Evolutionary conservation across 2,113 vertebrate genomes (phyloP), one percentile per base, ranked within the genome.

Genomic region (Xiphorhynchus elegans): DNA sequence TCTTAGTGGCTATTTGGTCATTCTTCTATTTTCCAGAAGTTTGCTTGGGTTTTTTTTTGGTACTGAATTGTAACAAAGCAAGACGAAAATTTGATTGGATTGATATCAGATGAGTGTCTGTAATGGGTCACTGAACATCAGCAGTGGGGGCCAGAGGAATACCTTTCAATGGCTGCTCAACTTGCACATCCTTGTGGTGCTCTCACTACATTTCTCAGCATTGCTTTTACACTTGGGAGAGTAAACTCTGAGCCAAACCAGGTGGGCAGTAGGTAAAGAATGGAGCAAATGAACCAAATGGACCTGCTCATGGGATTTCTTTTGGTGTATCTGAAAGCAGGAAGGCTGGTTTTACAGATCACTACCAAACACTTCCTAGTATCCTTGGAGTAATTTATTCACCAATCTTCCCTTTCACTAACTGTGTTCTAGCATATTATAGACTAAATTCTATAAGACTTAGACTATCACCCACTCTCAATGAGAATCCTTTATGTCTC

Each of bases 141-240:
- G 20, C 68, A 72, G 29, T n/a, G 31, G 6, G 67, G 56, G 68
- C 46, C 40, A 46, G 15, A 35, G 55, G n/a, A 76, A 11, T 47
- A 20, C 29, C 12, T 84, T 49, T 17, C 7, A 53, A 0, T 18
- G 72, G 46, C n/a, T 85, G 60, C n/a, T 82, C 26, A 84, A 9
- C 11, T 40, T 37, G 8, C 13, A 17, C 0, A 0, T 37, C 55
- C 17, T 42, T 11, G 9, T 66, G 29, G 3, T 8, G 4, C 20
- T 72, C 29, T 31, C 29, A 17, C 4, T 44, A 5, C 55, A 44
- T 77, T 58, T 70, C 84, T 76, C 62, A 56, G 39, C 21, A 3
- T 24, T 49, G n/a, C 39, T 74, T 85, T 81, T 81, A 35, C 16
- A 26, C 39, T 63, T 37, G 7, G 63, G 68, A 81, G 69, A 12